Base-by-base conservation (phyloP, 2,888 invertebrate species). In the Andrena bucephala region DNA sequence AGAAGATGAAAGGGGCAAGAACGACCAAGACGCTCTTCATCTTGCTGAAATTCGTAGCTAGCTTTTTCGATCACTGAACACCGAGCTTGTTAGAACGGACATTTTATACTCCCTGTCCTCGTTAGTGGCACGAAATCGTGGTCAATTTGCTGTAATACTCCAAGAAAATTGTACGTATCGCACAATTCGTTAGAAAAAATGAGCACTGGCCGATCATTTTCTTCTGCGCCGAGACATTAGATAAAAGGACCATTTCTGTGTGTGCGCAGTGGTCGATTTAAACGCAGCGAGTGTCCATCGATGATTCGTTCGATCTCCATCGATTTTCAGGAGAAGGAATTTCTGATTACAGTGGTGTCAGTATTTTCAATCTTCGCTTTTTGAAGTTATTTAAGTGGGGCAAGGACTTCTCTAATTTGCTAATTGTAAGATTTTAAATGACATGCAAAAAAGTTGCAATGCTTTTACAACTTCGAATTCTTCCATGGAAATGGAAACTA, bases 71-170 rank as follows among this genome's bases (percentile, higher is more conserved):
- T 79, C 73, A 88, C 82, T 86, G 82, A 42, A 70, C 68, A 31
- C 62, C 57, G 42, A 69, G 48, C 84, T 88, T 70, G 80, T 88
- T 83, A 85, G 42, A 62, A 31, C 36, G 69, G 42, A 27, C 57
- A 69, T 81, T 82, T 87, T 89, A 87, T 89, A 89, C 79, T 54
- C 20, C 62, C 27, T 20, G 63, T 57, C 31, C 80, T 90, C 87
- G 90, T 91, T 91, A 91, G 85, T 76, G 66, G 87, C 90, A 90
- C 87, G 89, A 87, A 86, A 85, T 82, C 81, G 54, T 78, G 57
- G 31, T 48, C 52, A 54, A 85, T 83, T 83, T 48, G 70, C 81
- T 69, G 62, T 75, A 65, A 10, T 77, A 66, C 42, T 3, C 29
- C 24, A 52, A 71, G 69, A 48, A 72, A 79, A 84, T 79, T 83